Base-by-base conservation (phyloP, 1,140 invertebrate genomes). In the Chelonus insularis region DNA sequence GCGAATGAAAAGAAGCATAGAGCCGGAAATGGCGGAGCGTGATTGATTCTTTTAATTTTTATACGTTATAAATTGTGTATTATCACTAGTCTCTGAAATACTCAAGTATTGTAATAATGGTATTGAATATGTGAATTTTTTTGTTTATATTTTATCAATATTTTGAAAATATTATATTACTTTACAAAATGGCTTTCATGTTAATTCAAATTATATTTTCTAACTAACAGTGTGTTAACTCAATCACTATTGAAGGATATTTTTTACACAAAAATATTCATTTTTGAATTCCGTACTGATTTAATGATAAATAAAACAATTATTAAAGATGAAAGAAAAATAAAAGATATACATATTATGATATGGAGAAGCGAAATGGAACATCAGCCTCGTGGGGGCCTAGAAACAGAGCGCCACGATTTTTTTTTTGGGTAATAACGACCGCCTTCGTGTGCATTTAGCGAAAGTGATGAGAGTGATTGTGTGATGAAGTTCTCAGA, bases 391-490 rank as follows among this genome's bases (percentile, higher is more conserved):
- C 16, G 57, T 60, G 34, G 32, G 16, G 37, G 34, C 14, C 18
- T 51, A 20, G 25, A 39, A 16, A 60, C 23, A 50, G 21, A 51
- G 58, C 21, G 25, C 32, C 47, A 32, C 37, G 20, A 36, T 60
- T 51, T 37, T 45, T 55, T 55, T 55, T 45, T 51, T 45, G 41
- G 41, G 39, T 34, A 34, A 56, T 62, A 57, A 62, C 39, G 54
- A 62, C 54, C 60, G 59, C 41, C 59, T 16, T 25, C 29, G 52
- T 34, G 52, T 62, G 52, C 39, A 55, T 62, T 11, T 54, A 62
- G 54, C 60, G 60, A 62, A 62, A 62, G 60, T 62, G 56, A 62
- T 56, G 60, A 47, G 51, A 48, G 52, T 25, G 36, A 41, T 37
- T 50, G 52, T 37, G 14, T 34, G 39, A 37, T 23, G 39, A 36